Base-by-base conservation (phyloP, 2,113 vertebrate genomes). In the Gymnogyps californianus region DNA sequence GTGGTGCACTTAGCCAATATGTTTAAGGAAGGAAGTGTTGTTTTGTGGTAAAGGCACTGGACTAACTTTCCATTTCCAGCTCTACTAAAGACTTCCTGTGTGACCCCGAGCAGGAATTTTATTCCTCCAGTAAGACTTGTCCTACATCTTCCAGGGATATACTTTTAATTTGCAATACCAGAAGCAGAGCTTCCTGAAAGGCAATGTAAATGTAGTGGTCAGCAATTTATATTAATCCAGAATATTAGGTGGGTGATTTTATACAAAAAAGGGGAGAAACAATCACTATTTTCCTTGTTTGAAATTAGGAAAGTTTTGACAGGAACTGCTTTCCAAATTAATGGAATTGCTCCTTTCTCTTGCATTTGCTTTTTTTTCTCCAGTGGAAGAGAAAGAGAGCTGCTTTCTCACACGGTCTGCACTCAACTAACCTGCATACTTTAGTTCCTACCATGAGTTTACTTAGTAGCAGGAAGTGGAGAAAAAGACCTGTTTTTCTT, bases 171-270 rank as follows among this genome's bases (percentile, higher is more conserved):
- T 89, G 46, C 62, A 82, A 90, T 89, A 89, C 44, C n/a, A 90
- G 89, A 93, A 96, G 40, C 84, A 96, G 66, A 91, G 38, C 54
- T 93, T 95, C 19, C 10, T 90, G 95, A 89, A 96, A 88, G 77
- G 52, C 49, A 36, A 42, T 29, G 51, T 89, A 88, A 94, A 87
- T 85, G 66, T 47, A 96, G 31, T 40, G 44, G n/a, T 54, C 78
- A 90, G 40, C 47, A 87, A 59, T 93, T 92, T 87, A 75, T 62
- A 90, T n/a, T 42, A 49, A 69, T 46, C 32, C 16, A 76, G 26
- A 76, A 47, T 59, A 67, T 55, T 75, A 57, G 13, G 9, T 82
- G 7, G 4, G 38, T 83, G 17, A 55, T 71, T 72, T 71, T 26
- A 54, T 32, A 13, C 2, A 40, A 79, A 86, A 32, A 76, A 57